Evolutionary conservation across 2,797 vertebrate genomes (phyloP), one percentile per base, ranked within the genome.

Genomic region (Sarcophilus harrisii): DNA sequence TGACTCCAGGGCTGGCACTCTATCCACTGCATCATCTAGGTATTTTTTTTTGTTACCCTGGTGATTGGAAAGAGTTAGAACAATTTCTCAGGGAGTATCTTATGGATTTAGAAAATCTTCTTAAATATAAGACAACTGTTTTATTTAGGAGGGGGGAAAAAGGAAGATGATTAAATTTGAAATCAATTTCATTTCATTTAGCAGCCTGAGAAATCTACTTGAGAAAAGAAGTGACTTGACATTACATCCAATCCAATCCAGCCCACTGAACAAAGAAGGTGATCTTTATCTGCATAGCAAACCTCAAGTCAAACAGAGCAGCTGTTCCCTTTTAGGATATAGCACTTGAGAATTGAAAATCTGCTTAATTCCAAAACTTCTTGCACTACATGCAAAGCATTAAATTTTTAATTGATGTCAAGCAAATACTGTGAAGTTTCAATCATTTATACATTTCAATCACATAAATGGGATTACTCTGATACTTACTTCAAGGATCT

Each of bases 291-390:
- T 81, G 73, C 8, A 81, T 27, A 81, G 73, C 73, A 81, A 81
- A 81, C 21, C 21, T 89, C 14, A 58, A 96, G 62, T 57, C 58
- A 95, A 90, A 24, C 13, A 57, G 93, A 96, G 11, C 92, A 94
- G 54, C 91, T 92, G 58, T 93, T 94, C n/a, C 0, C n/a, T 52
- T 92, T 90, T 92, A 18, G 52, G 90, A 92, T 95, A 49, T 12
- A 81, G 27, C 8, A 16, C 62, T 60, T 10, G 59, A 58, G 94
- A 58, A 55, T 18, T 73, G 93, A 54, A 91, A 30, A 95, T 38
- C 9, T 59, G 55, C 73, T 96, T 94, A 92, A 93, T 94, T 94
- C 4, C 57, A 91, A 93, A 93, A 90, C 18, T 16, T 58, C 89
- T 93, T 38, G 1, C 29, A 93, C 12, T 59, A 73, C 5, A n/a